Evolutionary conservation across 2,888 invertebrate genomes (phyloP).

Genomic region (Apamea sordens): DNA sequence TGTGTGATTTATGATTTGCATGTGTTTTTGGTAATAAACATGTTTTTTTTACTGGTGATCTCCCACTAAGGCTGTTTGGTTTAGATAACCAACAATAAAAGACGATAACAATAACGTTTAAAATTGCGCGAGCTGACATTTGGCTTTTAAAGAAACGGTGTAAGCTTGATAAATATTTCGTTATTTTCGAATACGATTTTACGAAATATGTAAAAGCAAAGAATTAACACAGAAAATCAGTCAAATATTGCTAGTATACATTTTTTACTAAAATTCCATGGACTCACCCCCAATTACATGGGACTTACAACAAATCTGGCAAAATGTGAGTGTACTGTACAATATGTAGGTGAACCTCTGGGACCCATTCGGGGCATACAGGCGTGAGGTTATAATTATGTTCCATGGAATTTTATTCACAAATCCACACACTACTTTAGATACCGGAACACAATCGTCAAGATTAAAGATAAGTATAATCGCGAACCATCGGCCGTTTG

Average conservation of each 20-base stretch:
- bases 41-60: slow-evolving; percentile 36
- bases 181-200: slow-evolving; percentile 6
- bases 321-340: background rate
- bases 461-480: slow-evolving; percentile 49
- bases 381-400: background rate
- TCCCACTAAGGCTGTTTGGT: slow-evolving; percentile 29
- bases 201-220: background rate
- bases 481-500: slow-evolving; percentile 19
- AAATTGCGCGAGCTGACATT: slow-evolving; percentile 37
- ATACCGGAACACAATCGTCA: slow-evolving; percentile 40
- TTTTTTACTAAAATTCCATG: no score
- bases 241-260: background rate
- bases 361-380: no score
- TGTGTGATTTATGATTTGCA: slow-evolving; percentile 55
- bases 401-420: background rate
- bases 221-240: background rate
- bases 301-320: background rate
- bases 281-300: background rate
- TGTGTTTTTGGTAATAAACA: slow-evolving; percentile 47
- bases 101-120: slow-evolving; percentile 23
- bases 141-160: slow-evolving; percentile 27
- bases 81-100: slow-evolving; percentile 28
- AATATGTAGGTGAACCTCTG: background rate
- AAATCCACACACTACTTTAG: slow-evolving; percentile 13
- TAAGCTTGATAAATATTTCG: background rate